A percentile compares a stretch with the other conserved stretches of the same genome.
These are phyloP conservation scores for Hartigia nigra DNA, from an alignment of 2,888 invertebrate species.

Conservation along the genomic window DNA sequence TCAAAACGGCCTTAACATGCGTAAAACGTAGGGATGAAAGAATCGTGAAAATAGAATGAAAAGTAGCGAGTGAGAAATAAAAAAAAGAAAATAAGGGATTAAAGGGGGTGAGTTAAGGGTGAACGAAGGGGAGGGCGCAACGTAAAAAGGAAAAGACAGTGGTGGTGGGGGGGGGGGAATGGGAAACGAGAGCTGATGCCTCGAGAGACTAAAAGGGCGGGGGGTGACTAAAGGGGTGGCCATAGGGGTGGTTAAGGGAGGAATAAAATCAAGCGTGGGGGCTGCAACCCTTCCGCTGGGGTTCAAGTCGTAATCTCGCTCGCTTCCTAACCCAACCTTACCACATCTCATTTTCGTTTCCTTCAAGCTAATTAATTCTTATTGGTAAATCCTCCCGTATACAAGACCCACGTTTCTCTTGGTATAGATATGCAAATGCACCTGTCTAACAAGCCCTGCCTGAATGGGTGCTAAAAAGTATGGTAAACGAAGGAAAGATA, in stretches of 20 bases:
- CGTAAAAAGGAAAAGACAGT: not conserved
- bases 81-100: conserved; percentile 22
- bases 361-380: conserved; percentile 53
- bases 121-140: conserved; percentile 8
- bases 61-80: conserved; percentile 20
- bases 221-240: conserved; percentile 25
- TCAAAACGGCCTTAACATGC: not conserved
- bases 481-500: not conserved
- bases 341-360: conserved; percentile 57
- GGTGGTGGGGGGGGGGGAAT: conserved; percentile 17
- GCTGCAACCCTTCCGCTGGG: conserved; percentile 56
- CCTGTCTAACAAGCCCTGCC: not conserved
- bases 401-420: not conserved
- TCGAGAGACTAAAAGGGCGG: conserved; percentile 14
- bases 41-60: conserved; percentile 23
- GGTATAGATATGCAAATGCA: not conserved
- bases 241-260: conserved; percentile 35
- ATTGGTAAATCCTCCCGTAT: conserved; percentile 36
- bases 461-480: not conserved
- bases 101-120: conserved; percentile 32
- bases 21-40: conserved; percentile 3
- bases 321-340: conserved; percentile 37
- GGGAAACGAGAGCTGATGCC: conserved; percentile 8
- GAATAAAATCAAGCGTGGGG: conserved; percentile 60
- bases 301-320: conserved; percentile 54